Conservation (phyloP, 2,797 vertebrate species). For the Hybognathus amarus region DNA sequence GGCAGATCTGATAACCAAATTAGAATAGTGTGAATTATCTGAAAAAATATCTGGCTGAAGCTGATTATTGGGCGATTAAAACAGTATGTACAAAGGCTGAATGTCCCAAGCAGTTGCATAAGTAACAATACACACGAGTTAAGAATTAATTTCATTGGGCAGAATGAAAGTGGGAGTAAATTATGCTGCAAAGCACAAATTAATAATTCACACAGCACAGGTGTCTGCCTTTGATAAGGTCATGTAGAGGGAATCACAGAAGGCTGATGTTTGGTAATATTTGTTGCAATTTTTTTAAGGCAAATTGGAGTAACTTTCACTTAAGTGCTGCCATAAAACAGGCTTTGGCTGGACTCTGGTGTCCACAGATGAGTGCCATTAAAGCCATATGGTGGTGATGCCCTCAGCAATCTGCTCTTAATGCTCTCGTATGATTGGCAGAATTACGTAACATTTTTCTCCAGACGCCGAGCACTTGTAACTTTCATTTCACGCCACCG, state of each 20-base stretch:
- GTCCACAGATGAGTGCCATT: not conserved
- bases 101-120: not conserved
- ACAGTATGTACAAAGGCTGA: not conserved
- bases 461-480: conserved; percentile 13
- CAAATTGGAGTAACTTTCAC: conserved; percentile 14
- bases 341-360: not conserved
- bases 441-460: conserved; percentile 47
- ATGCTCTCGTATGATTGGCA: not conserved
- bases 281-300: not conserved
- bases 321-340: not conserved
- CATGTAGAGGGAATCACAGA: conserved; percentile 11
- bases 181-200: conserved; percentile 36
- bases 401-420: conserved; percentile 35
- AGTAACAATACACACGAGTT: not conserved
- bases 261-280: not conserved
- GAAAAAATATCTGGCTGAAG: not conserved
- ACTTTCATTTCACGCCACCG: conserved; percentile 44
- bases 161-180: not conserved
- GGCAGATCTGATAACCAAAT: not conserved
- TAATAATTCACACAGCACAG: conserved; percentile 41
- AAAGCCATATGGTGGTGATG: conserved; percentile 7
- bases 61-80: not conserved
- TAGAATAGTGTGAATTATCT: not conserved
- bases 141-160: not conserved
- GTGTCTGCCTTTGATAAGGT: conserved; percentile 35